These are phyloP conservation scores for Lepidurus apus DNA, from an alignment of 1,140 invertebrate species.

Conservation along the genomic window DNA sequence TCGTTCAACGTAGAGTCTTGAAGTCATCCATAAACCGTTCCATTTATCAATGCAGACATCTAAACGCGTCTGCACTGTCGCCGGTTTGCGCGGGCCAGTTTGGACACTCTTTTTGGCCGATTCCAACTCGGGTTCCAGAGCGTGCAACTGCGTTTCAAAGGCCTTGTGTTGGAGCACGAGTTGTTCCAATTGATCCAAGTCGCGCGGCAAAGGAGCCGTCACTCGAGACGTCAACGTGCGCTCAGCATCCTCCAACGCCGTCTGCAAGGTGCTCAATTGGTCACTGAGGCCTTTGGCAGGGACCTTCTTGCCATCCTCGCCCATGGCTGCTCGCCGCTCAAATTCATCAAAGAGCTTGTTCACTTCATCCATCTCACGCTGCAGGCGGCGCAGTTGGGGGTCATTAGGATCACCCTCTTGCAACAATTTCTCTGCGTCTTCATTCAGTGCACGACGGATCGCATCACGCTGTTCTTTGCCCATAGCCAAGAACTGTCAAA, in stretches of 20 bases:
- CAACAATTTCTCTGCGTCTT: slow-evolving; percentile 91
- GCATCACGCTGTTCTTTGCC: slow-evolving; percentile 90
- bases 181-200: slow-evolving; percentile 77
- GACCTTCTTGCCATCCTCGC: slow-evolving; percentile 48
- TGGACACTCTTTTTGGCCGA: slow-evolving; percentile 75
- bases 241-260: slow-evolving; percentile 77
- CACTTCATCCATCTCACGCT: slow-evolving; percentile 90
- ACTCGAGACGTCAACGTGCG: slow-evolving; percentile 71
- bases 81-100: slow-evolving; percentile 75
- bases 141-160: slow-evolving; percentile 64
- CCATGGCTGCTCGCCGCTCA: slow-evolving; percentile 64
- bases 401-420: slow-evolving; percentile 89
- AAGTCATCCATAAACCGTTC: slow-evolving; percentile 81
- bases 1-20: slow-evolving; percentile 78
- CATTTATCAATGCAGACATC: slow-evolving; percentile 83
- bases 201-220: slow-evolving; percentile 70
- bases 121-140: slow-evolving; percentile 71
- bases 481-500: slow-evolving; percentile 80
- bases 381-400: slow-evolving; percentile 76
- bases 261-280: slow-evolving; percentile 70
- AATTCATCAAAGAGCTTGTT: slow-evolving; percentile 93
- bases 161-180: slow-evolving; percentile 83
- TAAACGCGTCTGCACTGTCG: slow-evolving; percentile 77
- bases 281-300: slow-evolving; percentile 66
- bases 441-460: slow-evolving; percentile 89